Percentiles rank a stretch among this genome's conserved stretches.
These are phyloP conservation scores for Scalopus aquaticus DNA, from an alignment of 2,113 vertebrate species.

Conservation along the genomic window DNA sequence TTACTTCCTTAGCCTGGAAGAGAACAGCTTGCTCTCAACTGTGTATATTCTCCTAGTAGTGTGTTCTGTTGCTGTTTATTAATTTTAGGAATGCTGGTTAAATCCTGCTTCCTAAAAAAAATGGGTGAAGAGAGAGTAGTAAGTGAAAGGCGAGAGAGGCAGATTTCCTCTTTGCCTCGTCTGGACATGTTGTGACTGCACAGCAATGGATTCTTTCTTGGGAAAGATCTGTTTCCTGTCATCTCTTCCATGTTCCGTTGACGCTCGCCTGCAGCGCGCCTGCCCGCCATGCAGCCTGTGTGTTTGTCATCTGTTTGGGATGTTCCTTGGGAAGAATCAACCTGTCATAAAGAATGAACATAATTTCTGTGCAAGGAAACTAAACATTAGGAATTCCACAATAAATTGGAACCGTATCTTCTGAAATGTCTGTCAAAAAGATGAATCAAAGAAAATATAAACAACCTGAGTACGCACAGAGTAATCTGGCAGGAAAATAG, in stretches of 20 bases:
- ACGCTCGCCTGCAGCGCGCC: neutral
- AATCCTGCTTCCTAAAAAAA: neutral
- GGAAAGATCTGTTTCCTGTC: neutral
- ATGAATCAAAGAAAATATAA: slow-evolving; percentile 32
- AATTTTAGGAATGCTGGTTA: neutral
- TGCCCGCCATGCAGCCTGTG: neutral
- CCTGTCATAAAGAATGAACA: neutral
- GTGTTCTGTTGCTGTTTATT: neutral
- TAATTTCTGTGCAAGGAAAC: slow-evolving; percentile 17
- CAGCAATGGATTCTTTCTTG: neutral
- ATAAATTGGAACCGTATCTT: neutral
- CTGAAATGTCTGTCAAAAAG: slow-evolving; percentile 22
- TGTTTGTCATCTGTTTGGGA: slow-evolving; percentile 19
- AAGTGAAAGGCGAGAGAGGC: neutral
- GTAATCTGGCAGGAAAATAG: neutral
- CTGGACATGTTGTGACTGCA: neutral
- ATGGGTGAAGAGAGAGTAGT: neutral
- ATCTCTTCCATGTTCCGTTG: neutral
- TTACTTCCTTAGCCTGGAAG: neutral
- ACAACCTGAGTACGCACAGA: neutral
- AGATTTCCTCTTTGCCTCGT: neutral
- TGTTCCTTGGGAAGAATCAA: slow-evolving; percentile 7
- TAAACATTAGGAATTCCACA: neutral
- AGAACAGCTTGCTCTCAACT: neutral
- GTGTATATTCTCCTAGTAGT: neutral